Conservation (phyloP, 2,113 vertebrate species). For the Poecile atricapillus region DNA sequence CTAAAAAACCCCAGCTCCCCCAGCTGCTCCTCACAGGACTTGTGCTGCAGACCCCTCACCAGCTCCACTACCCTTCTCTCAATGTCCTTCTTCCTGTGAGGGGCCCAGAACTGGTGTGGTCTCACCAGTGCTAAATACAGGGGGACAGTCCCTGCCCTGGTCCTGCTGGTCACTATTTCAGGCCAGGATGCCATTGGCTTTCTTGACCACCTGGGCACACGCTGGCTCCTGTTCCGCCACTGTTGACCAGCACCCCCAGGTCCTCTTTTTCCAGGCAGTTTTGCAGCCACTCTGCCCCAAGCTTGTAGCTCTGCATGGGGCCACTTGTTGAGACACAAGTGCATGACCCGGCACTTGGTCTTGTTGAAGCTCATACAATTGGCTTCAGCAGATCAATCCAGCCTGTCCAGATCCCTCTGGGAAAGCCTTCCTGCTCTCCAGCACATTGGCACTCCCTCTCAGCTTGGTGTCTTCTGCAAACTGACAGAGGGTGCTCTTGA, state of each 20-base stretch:
- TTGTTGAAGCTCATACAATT: neutral
- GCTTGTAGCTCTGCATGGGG: neutral
- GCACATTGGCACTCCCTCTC: neutral
- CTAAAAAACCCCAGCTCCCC: neutral
- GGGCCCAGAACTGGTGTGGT: neutral
- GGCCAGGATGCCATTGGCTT: neutral
- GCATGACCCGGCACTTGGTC: rapidly evolving
- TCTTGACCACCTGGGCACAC: neutral
- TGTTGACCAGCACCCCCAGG: neutral
- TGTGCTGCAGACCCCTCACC: neutral
- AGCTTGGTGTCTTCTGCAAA: neutral
- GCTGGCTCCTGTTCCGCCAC: rapidly evolving
- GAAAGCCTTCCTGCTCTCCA: neutral
- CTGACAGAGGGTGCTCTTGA: neutral
- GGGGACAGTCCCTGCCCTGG: rapidly evolving
- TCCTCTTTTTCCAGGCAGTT: neutral
- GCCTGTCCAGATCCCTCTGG: neutral
- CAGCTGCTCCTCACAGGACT: neutral
- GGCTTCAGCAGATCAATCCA: neutral
- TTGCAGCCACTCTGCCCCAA: neutral
- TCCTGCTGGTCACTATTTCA: neutral
- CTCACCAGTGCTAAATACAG: rapidly evolving
- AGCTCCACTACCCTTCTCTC: neutral
- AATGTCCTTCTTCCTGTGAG: neutral
- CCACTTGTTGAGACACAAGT: neutral